Base-by-base conservation (phyloP, 2,797 vertebrate genomes). In the Toxotes lorentzi region DNA sequence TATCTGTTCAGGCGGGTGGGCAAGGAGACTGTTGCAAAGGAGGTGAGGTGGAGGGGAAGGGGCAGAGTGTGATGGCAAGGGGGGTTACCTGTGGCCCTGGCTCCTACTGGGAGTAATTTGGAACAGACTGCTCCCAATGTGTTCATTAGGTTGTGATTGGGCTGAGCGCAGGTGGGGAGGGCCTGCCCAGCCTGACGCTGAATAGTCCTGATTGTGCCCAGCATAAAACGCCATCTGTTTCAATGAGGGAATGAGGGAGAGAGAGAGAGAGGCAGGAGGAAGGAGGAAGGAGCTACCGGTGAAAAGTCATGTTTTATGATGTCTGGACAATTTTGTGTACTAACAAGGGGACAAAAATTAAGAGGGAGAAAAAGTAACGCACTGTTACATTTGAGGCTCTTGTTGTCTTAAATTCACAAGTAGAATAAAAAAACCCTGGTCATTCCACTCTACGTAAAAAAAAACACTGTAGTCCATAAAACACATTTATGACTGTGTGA, bases 211-310 rank as follows among this genome's bases (percentile, higher is more conserved):
- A 97, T 98, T 97, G 96, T 97, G 94, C 95, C 95, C 94, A 94
- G 96, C 95, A 97, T 97, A 96, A 97, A 97, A 96, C 93, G 43
- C 96, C 97, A 97, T 97, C 96, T 98, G 97, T 96, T 97, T 96
- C 94, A 85, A 92, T 88, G 87, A 87, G 91, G 85, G 82, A 89
- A 82, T 58, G 85, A 83, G 71, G 53, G 79, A 83, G 69, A 79
- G 58, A 76, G 76, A 74, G 70, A 58, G 73, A 56, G 58, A 48
- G 73, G 71, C 48, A 32, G 61, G 66, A 74, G 61, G 76, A 71
- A 72, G 82, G 80, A 89, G 78, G 78, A 78, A 82, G 77, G 79
- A 72, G 88, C 66, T 74, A 83, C 82, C 41, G 71, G 84, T 81
- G 67, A 86, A 91, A 91, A 93, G 90, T 93, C 86, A 72, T 76